A percentile compares a stretch with the other conserved stretches of the same genome.
phyloP scores from a whole-genome alignment of 2,797 vertebrate species.

The Falco concolor region DNA sequence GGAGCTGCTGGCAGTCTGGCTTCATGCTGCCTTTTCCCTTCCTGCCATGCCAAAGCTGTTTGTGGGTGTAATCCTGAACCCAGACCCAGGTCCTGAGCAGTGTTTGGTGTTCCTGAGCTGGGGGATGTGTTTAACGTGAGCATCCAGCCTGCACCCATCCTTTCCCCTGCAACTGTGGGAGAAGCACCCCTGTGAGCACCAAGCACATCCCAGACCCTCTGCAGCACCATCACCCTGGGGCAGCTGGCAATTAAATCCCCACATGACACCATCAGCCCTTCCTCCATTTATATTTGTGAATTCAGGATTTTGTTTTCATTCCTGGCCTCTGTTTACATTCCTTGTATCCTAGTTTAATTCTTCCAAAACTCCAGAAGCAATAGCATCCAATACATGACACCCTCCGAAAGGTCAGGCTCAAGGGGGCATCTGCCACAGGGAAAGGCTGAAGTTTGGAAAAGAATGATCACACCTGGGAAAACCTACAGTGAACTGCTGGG shows the following conservation, averaged over 20 bases:
- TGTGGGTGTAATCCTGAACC: not conserved
- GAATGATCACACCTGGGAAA: not conserved
- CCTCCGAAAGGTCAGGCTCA: not conserved
- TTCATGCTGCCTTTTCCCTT: not conserved
- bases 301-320: slow-evolving; percentile 25
- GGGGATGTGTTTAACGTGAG: not conserved
- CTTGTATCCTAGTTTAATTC: slow-evolving; percentile 12
- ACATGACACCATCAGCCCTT: rapidly evolving
- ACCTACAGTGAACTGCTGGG: not conserved
- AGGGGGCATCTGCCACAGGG: not conserved
- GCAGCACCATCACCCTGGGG: rapidly evolving
- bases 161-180: not conserved
- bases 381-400: not conserved
- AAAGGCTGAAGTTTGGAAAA: not conserved
- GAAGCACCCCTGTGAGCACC: not conserved
- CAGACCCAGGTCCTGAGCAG: not conserved
- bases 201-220: rapidly evolving
- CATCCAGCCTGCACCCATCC: not conserved
- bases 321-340: slow-evolving; percentile 44
- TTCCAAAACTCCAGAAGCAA: not conserved
- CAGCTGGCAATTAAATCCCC: rapidly evolving
- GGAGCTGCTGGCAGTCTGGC: no score
- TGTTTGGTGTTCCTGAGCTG: not conserved
- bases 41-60: not conserved
- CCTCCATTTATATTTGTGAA: not conserved